Percentiles rank a stretch among this genome's conserved stretches.
Conservation (phyloP, 2,888 invertebrate species). For the Xanthostigma xanthostigma region DNA sequence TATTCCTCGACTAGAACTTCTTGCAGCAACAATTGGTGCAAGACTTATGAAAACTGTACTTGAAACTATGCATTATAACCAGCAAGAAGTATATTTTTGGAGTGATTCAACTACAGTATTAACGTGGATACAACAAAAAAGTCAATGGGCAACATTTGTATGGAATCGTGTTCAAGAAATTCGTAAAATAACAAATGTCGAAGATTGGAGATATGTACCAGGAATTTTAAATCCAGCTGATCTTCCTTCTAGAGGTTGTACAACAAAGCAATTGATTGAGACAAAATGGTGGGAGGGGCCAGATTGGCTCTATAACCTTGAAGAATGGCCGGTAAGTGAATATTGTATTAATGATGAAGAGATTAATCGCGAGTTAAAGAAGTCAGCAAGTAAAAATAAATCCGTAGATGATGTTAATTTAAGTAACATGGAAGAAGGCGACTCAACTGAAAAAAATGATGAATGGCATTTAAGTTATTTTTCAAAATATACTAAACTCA, state of each 20-base stretch:
- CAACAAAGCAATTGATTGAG: conserved; percentile 13
- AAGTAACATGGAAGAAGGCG: too few relatives aligned
- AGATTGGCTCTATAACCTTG: conserved; percentile 14
- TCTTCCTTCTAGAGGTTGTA: conserved; percentile 19
- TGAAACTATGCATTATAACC: conserved; percentile 7
- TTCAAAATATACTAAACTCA: too few relatives aligned
- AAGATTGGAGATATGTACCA: too few relatives aligned
- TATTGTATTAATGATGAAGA: background rate
- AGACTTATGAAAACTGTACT: conserved; percentile 10
- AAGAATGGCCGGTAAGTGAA: conserved; percentile 14
- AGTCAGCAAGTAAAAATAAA: background rate
- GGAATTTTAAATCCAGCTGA: conserved; percentile 22
- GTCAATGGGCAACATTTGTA: too few relatives aligned
- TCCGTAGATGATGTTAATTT: too few relatives aligned
- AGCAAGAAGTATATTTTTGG: conserved; percentile 15
- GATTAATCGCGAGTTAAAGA: background rate
- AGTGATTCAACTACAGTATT: conserved; percentile 17
- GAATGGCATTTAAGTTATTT: too few relatives aligned
- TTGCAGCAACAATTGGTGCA: conserved; percentile 16
- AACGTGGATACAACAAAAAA: conserved; percentile 15
- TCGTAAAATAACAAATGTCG: too few relatives aligned
- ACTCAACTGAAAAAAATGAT: too few relatives aligned
- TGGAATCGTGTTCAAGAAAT: too few relatives aligned
- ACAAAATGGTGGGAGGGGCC: conserved; percentile 21
- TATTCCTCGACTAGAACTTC: conserved; percentile 19